phyloP scores from a whole-genome alignment of 2,888 invertebrate genomes.

The Eustalomyia histrio region DNA sequence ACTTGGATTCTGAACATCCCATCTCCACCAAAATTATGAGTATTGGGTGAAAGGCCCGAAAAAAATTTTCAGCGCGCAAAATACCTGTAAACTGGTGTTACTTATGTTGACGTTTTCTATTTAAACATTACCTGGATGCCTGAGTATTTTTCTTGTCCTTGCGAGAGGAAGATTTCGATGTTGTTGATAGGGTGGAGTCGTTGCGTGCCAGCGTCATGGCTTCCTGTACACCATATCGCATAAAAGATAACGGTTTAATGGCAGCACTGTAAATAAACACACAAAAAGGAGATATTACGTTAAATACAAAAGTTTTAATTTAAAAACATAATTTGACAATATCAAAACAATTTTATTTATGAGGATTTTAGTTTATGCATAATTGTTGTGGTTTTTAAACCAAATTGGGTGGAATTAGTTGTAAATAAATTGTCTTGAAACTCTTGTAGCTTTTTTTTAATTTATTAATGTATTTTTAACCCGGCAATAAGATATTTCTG shows the following conservation, averaged over 20 bases:
- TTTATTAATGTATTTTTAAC: too few species aligned
- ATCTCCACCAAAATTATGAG: too few species aligned
- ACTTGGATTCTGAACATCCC: too few species aligned
- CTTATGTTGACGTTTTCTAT: constrained; percentile 9
- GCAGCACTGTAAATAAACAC: constrained; percentile 78
- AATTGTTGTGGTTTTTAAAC: not conserved
- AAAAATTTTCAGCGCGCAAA: too few species aligned
- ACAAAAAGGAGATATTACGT: not conserved
- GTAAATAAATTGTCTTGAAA: too few species aligned
- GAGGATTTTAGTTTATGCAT: not conserved
- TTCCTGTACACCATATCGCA: constrained; percentile 79
- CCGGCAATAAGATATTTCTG: too few species aligned
- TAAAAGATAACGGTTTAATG: constrained; percentile 83
- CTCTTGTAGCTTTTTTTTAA: too few species aligned
- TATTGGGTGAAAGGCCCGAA: too few species aligned
- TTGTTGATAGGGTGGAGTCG: constrained; percentile 83
- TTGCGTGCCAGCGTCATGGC: constrained; percentile 79
- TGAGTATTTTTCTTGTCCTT: constrained; percentile 80
- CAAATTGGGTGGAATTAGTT: not conserved
- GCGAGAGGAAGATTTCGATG: constrained; percentile 79
- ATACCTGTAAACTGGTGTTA: too few species aligned
- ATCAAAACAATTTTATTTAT: not conserved
- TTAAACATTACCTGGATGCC: constrained; percentile 78
- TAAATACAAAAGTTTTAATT: constrained; percentile 22
- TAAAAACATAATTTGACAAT: not conserved